Conservation (phyloP, 2,888 invertebrate genomes). For the Ectropis crepuscularia region DNA sequence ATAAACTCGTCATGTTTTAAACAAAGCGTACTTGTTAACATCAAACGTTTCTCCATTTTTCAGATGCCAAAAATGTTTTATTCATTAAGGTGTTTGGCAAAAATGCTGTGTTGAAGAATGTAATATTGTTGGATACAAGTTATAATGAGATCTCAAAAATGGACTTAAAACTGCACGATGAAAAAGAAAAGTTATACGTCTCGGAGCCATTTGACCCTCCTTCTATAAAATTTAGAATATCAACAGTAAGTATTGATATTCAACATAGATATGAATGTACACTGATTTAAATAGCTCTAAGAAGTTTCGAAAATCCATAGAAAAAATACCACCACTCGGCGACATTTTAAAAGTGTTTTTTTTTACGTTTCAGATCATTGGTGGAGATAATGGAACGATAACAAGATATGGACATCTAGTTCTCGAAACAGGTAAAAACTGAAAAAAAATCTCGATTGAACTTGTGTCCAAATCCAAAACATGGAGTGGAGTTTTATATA, state of each 20-base stretch:
- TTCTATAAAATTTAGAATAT: slow-evolving; percentile 3
- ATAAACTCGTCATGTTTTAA: no score
- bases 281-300: no score
- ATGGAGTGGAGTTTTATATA: no score
- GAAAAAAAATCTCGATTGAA: no score
- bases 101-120: neutral
- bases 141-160: neutral
- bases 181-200: neutral
- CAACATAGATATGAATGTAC: no score
- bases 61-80: neutral
- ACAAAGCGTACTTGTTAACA: no score
- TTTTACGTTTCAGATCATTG: neutral
- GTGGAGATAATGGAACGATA: neutral
- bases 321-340: no score
- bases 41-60: neutral
- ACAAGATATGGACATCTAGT: slow-evolving; percentile 3
- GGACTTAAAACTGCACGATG: neutral
- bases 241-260: slow-evolving; percentile 5
- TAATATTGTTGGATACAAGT: neutral
- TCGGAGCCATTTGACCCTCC: slow-evolving; percentile 5
- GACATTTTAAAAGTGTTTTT: neutral
- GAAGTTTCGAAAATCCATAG: no score
- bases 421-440: neutral
- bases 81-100: neutral
- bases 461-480: no score